These are phyloP conservation scores for Setipinna tenuifilis DNA, from an alignment of 2,797 vertebrate genomes.

Conservation along the genomic window DNA sequence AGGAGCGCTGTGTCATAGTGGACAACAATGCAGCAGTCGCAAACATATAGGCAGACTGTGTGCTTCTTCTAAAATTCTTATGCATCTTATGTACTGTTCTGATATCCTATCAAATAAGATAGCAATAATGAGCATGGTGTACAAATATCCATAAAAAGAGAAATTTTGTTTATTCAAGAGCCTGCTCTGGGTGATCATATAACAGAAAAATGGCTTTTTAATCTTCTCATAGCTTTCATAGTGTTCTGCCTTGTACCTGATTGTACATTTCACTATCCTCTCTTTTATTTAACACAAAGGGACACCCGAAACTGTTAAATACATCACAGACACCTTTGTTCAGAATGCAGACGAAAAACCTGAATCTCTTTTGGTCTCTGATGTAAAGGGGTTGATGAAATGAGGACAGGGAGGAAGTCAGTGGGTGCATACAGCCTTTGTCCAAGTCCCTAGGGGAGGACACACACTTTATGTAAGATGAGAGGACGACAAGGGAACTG, in stretches of 20 bases:
- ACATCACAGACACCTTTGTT: not conserved
- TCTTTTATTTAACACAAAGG: not conserved
- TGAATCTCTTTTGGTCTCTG: not conserved
- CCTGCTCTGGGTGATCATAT: not conserved
- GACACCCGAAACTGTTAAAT: not conserved
- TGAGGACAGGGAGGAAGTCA: not conserved
- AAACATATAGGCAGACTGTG: not conserved
- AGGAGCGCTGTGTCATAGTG: not conserved
- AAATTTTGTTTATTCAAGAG: not conserved
- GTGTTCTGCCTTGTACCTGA: not conserved
- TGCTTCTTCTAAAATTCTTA: not conserved
- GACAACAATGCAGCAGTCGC: not conserved
- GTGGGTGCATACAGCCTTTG: not conserved
- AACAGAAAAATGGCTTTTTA: not conserved
- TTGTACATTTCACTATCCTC: not conserved
- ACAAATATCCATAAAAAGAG: not conserved
- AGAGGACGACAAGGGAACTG: not conserved
- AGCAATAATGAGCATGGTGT: not conserved
- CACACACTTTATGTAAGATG: constrained; percentile 1
- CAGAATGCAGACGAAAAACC: not conserved
- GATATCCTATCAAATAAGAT: too few relatives aligned
- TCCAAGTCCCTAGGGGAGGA: not conserved
- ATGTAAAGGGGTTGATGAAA: not conserved
- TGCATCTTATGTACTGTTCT: too few relatives aligned
- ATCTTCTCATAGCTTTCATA: not conserved